These are phyloP conservation scores for Amaurobius ferox DNA, from an alignment of 2,888 invertebrate genomes.

Conservation along the genomic window DNA sequence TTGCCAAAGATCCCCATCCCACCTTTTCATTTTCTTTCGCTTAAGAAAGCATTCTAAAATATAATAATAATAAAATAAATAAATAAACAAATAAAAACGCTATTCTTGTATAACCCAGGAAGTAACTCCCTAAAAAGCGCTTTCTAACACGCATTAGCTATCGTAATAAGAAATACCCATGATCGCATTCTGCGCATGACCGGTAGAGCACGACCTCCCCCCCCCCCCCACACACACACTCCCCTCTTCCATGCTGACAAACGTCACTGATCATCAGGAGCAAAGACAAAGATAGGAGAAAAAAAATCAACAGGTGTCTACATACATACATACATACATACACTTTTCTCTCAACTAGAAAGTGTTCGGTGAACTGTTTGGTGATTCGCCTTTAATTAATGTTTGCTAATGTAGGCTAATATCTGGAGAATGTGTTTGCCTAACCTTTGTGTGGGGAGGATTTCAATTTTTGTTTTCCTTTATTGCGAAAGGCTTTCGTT, in stretches of 20 bases:
- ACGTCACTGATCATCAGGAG: not conserved
- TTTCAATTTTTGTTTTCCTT: not conserved
- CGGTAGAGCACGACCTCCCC: not conserved
- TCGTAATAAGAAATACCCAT: slow-evolving; percentile 11
- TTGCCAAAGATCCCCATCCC: too few species aligned
- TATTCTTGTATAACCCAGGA: slow-evolving; percentile 60
- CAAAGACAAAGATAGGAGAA: not conserved
- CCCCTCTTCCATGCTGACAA: not conserved
- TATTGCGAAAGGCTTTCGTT: not conserved
- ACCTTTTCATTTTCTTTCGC: too few species aligned
- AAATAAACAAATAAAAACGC: too few species aligned
- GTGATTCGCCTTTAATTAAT: slow-evolving; percentile 31
- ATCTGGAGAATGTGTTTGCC: not conserved
- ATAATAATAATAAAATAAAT: too few species aligned
- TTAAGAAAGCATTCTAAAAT: too few species aligned
- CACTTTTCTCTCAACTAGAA: not conserved
- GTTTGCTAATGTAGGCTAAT: slow-evolving; percentile 40
- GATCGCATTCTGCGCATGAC: not conserved
- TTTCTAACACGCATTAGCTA: not conserved
- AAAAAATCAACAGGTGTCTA: slow-evolving; percentile 1
- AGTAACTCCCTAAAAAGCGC: not conserved
- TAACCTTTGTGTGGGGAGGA: not conserved
- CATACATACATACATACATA: not conserved
- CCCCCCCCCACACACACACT: not conserved
- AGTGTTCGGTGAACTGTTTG: not conserved